Percentiles rank a stretch among this genome's conserved stretches.
Evolutionary conservation across 2,888 invertebrate species (phyloP).

Genomic region (Drosophila atripex): DNA sequence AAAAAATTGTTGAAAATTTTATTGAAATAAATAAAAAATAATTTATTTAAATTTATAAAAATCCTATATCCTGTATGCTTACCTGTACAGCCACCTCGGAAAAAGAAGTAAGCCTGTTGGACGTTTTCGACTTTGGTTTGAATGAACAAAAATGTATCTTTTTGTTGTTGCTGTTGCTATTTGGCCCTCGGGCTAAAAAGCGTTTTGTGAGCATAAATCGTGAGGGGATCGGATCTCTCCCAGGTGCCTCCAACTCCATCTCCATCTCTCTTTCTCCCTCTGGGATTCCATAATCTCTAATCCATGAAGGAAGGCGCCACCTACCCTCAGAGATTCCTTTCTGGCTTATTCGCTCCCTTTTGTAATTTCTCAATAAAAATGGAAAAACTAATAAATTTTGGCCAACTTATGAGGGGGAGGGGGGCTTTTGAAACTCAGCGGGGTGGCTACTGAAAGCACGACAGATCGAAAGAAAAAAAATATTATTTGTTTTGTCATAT

Average conservation of each 20-base stretch:
- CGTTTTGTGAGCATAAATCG: conserved; percentile 73
- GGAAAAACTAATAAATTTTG: conserved; percentile 49
- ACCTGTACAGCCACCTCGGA: conserved; percentile 8
- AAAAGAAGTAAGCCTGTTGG: conserved; percentile 62
- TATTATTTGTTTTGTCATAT: conserved; percentile 52
- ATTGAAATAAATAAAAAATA: not conserved
- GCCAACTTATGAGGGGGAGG: conserved; percentile 15
- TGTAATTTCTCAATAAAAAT: conserved; percentile 52
- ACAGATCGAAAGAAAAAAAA: conserved; percentile 34
- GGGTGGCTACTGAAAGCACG: conserved; percentile 56
- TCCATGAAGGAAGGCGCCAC: conserved; percentile 39
- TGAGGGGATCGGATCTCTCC: conserved; percentile 49
- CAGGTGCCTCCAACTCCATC: conserved; percentile 5
- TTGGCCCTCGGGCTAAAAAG: conserved; percentile 69
- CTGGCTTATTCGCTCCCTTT: conserved; percentile 28
- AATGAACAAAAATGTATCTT: conserved; percentile 68
- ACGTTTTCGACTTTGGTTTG: conserved; percentile 56
- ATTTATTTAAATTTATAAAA: not conserved
- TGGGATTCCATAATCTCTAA: conserved; percentile 17
- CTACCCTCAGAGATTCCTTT: conserved; percentile 41
- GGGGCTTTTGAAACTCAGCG: conserved; percentile 41
- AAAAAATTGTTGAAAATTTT: too few species aligned
- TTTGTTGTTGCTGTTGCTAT: conserved; percentile 9
- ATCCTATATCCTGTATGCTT: not conserved
- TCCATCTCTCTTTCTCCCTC: conserved; percentile 5